Evolutionary conservation across 2,797 vertebrate species (phyloP).

Genomic region (Leptoclinus maculatus): DNA sequence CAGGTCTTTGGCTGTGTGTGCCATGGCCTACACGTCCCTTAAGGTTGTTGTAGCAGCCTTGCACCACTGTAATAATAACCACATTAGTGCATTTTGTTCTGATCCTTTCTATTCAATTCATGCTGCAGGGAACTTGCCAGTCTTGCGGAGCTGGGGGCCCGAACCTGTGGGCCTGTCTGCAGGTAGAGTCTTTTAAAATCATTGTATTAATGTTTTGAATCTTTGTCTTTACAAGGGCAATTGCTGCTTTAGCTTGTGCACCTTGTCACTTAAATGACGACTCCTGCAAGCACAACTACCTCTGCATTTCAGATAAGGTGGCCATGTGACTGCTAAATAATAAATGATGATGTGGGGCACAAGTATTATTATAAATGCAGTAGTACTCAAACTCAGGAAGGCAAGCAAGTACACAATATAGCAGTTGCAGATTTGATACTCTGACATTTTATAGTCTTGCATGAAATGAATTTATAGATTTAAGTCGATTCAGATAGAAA

Average conservation of each 20-base stretch:
- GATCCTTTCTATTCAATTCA: neutral
- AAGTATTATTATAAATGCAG: constrained; percentile 16
- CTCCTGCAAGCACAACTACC: neutral
- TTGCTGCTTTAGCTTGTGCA: neutral
- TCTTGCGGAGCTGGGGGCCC: constrained; percentile 95
- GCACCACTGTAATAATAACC: neutral
- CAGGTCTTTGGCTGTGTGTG: neutral
- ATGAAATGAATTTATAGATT: neutral
- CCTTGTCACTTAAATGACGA: neutral
- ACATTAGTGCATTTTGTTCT: neutral
- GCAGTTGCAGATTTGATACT: neutral
- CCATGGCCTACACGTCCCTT: neutral
- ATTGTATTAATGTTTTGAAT: neutral
- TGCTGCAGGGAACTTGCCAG: constrained; percentile 92
- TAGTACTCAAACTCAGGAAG: neutral
- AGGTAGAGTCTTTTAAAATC: constrained; percentile 82
- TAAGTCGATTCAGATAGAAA: neutral
- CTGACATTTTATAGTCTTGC: neutral
- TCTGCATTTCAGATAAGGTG: constrained; percentile 2
- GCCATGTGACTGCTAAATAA: constrained; percentile 38
- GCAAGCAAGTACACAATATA: neutral
- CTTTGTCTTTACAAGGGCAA: neutral
- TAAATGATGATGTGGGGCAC: constrained; percentile 19
- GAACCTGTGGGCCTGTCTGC: constrained; percentile 98
- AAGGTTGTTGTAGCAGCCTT: neutral